Base-by-base conservation (phyloP, 2,797 vertebrate genomes). In the Coracias cyanogaster region DNA sequence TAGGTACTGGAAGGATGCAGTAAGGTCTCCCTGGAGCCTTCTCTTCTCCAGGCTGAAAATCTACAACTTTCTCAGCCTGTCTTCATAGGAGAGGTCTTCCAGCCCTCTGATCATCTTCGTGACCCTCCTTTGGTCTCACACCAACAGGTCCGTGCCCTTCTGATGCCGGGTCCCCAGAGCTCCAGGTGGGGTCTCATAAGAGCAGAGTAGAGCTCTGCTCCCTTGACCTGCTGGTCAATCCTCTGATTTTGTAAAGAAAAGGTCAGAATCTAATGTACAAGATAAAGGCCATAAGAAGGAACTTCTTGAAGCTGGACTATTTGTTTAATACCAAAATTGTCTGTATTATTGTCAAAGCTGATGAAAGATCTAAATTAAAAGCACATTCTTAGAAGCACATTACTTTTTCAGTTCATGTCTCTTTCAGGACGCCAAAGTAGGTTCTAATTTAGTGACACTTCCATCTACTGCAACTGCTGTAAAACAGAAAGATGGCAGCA, bases 391-490 rank as follows among this genome's bases (percentile, higher is more conserved):
- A 64, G n/a, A 65, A 57, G 49, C 51, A 21, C 19, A 4, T 65
- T 35, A 67, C 22, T 29, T 81, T 87, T 71, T 71, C 73, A 86
- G 29, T 33, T n/a, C 85, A 13, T 62, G 3, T 95, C 71, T 97
- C 66, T 98, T 97, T 85, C 92, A 99, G 99, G 98, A 98, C 35
- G 97, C 98, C 35, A 97, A 97, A 72, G 70, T 90, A 69, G 99
- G 98, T 67, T 97, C 95, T 3, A 99, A 99, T 96, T 95, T 99
- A 90, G 98, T 99, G 96, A 98, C 73, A 12, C 72, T 99, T 91
- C 61, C 90, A 7, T 97, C 98, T 4, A 97, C 97, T 1, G 99
- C 99, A 29, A 97, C 90, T 69, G 99, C 99, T 2, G 81, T 98
- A 58, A 97, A 98, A 86, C 98, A 98, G 49, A 98, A 98, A 29